Base-by-base conservation (phyloP, 2,888 invertebrate genomes). In the Aproaerema taeniolella region DNA sequence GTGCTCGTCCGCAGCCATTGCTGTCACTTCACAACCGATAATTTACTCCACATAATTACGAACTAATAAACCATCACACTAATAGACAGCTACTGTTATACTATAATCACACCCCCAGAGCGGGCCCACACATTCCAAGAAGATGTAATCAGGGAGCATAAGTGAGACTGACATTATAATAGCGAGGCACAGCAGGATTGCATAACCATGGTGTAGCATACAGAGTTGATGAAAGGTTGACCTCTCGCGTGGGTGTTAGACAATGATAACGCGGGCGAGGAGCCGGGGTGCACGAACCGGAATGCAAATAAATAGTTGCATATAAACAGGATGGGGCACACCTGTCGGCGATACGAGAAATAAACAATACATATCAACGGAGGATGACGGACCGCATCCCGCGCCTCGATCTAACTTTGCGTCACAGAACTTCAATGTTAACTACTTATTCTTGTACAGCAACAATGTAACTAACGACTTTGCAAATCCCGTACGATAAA, bases 271-370 rank as follows among this genome's bases (percentile, higher is more conserved):
- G 67, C 58, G 51, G 60, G 25, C 24, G 32, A 16, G 26, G 15
- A 17, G 17, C 35, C 59, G 67, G 65, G 80, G 81, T 80, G 72
- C 72, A 73, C 74, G 82, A 82, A 80, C 82, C 60, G 82, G 83
- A 75, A 83, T 80, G 83, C 82, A 83, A 85, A 83, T 79, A 85
- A 81, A 81, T 81, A 77, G 26, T 15, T 73, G 67, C 67, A 66
- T 61, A 74, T 74, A 73, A 74, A 76, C 79, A 81, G 78, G 80
- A 77, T 70, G 77, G 60, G 58, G 66, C 66, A 71, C 82, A 85
- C 83, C 85, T 82, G 83, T 70, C 72, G 64, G 54, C 64, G 68
- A 76, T 74, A 70, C 66, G 49, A 55, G 74, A 70, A 71, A 73
- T 75, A 82, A 81, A 82, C 82, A 81, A 81, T 76, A 69, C 75